Base-by-base conservation (phyloP, 2,113 vertebrate genomes). In the Phainopepla nitens region DNA sequence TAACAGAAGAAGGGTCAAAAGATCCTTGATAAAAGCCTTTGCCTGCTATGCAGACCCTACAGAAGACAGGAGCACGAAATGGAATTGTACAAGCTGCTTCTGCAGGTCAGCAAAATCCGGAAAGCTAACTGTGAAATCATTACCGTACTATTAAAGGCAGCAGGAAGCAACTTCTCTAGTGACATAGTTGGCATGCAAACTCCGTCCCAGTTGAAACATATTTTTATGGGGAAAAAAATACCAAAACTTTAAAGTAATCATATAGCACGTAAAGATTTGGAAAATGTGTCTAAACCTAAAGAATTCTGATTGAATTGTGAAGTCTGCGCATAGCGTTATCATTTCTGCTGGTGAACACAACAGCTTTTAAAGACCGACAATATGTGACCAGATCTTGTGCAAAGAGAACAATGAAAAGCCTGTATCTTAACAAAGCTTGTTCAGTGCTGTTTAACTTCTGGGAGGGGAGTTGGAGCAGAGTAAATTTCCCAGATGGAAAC, bases 131-230 rank as follows among this genome's bases (percentile, higher is more conserved):
- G 8, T n/a, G 49, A 58, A 79, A 62, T 65, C 33, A 8, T 29
- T 56, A 75, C 1, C n/a, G 15, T 28, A 13, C 23, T 42, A 3
- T 23, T 33, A 68, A 70, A 71, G 47, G 28, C 51, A 87, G 35
- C 80, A 75, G 47, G 54, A 73, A 80, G 61, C 45, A 23, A 72
- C 65, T 33, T 50, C 25, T 36, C 23, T n/a, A 23, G 33, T 42
- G 13, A 33, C 31, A 25, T 1, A 27, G 23, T 9, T 44, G 64
- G 27, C 1, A 0, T 35, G 22, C 21, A 39, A 50, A 16, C 4
- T 82, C 14, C 28, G 24, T 45, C 23, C 42, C 44, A 44, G 13
- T 7, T 65, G 23, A 93, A 81, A 20, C 5, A 2, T 13, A 56
- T 10, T 41, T 66, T 75, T 35, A 57, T 19, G 33, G 10, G 14